Evolutionary conservation across 2,888 invertebrate species (phyloP), one percentile per base, ranked within the genome.

Genomic region (Ormyrus thymus): DNA sequence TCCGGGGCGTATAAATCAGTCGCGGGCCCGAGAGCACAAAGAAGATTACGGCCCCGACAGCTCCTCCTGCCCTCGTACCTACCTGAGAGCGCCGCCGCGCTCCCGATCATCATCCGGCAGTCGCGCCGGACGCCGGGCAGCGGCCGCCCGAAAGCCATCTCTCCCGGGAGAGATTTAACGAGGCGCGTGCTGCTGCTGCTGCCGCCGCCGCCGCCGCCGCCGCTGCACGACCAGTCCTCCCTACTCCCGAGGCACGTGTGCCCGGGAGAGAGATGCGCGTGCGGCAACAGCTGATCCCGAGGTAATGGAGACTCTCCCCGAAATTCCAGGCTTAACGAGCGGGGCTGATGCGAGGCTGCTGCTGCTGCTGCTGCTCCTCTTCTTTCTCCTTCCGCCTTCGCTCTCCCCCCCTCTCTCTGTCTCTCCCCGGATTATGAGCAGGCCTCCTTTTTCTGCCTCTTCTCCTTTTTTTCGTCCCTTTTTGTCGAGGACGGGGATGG

Each of bases 241-340:
- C 29, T 29, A 29, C 43, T 43, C 45, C 13, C 45, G 9, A 6
- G 58, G 66, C 75, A 55, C 68, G 69, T 29, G 58, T 50, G 15
- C 11, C 46, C 65, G 15, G 45, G 46, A 61, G 46, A 61, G 46
- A 61, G 46, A 45, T 7, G 13, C 46, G 8, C 65, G 46, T 43
- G 10, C 45, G 64, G 62, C 69, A 78, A 78, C 74, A 78, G 78
- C 78, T 78, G 78, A 78, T 78, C 70, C 29, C 46, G 45, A 45
- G 45, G 64, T 77, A 77, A 77, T 71, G 71, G 71, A 77, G 68
- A 66, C 70, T 70, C 76, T 64, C 70, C 61, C 65, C 45, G 45
- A 71, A 66, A 71, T 77, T 77, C 77, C 77, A 15, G 46, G 76
- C 69, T 64, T 76, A 70, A 70, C 76, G 76, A 76, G 64, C 66